A percentile compares a stretch with the other conserved stretches of the same genome.
Evolutionary conservation across 2,113 vertebrate genomes (phyloP).

Genomic region (Bombycilla garrulus): DNA sequence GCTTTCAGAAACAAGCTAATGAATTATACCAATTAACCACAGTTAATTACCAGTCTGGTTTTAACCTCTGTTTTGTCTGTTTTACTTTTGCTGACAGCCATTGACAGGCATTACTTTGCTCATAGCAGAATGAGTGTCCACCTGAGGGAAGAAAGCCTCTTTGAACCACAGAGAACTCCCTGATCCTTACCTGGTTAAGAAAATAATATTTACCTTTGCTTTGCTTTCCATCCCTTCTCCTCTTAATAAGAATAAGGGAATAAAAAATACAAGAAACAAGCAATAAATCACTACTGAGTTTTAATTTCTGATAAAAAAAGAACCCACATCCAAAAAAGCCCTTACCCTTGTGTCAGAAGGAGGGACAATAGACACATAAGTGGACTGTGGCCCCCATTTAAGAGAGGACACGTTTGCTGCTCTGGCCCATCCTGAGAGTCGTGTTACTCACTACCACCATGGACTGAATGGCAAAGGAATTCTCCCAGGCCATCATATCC

Average conservation of each 20-base stretch:
- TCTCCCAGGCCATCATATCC: background rate
- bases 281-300: background rate
- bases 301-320: background rate
- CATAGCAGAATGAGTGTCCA: background rate
- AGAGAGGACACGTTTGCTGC: rapidly evolving
- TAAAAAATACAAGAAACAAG: background rate
- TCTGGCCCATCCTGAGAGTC: background rate
- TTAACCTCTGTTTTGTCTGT: background rate
- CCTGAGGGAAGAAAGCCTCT: background rate
- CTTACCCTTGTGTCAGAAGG: background rate
- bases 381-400: background rate
- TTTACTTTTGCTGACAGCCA: background rate
- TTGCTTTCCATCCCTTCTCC: background rate
- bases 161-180: background rate
- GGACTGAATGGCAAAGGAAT: background rate
- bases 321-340: background rate
- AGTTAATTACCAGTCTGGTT: background rate
- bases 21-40: background rate
- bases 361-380: background rate
- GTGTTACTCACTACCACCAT: background rate
- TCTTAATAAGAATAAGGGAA: background rate
- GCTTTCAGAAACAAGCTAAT: background rate
- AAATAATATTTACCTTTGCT: background rate
- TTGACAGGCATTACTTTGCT: background rate
- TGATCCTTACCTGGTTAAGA: background rate